Evolutionary conservation across 2,113 vertebrate genomes (phyloP).

Genomic region (Brachionichthys hirsutus): DNA sequence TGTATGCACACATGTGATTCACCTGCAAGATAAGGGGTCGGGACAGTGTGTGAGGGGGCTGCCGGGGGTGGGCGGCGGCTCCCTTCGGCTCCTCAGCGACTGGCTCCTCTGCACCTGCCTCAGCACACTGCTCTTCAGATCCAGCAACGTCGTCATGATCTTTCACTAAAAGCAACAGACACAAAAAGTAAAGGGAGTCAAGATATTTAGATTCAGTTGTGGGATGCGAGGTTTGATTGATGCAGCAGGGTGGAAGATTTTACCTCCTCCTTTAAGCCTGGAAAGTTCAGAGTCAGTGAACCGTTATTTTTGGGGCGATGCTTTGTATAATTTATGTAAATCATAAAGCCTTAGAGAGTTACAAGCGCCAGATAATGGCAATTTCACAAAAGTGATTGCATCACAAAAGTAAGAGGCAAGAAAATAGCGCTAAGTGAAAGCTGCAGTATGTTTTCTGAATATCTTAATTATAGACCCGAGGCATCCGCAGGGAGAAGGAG

Average conservation of each 20-base stretch:
- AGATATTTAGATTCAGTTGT: too few relatives aligned
- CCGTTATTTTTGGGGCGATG: slow-evolving; percentile 13
- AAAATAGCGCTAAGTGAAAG: slow-evolving; percentile 1
- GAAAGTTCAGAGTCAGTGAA: slow-evolving; percentile 13
- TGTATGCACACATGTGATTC: slow-evolving; percentile 32
- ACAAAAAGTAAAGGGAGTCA: slow-evolving; percentile 1
- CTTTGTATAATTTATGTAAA: slow-evolving; percentile 14
- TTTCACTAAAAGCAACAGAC: slow-evolving; percentile 40
- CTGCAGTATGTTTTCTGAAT: background rate
- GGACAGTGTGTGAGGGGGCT: slow-evolving; percentile 64
- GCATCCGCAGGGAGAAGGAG: background rate
- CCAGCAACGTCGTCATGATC: slow-evolving; percentile 83
- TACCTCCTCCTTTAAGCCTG: slow-evolving; percentile 26
- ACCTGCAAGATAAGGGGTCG: slow-evolving; percentile 70
- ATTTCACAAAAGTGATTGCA: background rate
- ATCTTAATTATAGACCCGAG: background rate
- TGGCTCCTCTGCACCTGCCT: slow-evolving; percentile 87
- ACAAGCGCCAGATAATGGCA: background rate
- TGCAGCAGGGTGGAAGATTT: slow-evolving; percentile 30
- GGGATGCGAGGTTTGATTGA: too few relatives aligned
- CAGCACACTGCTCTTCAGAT: slow-evolving; percentile 87
- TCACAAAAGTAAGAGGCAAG: background rate
- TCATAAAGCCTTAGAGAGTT: background rate
- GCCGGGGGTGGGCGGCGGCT: slow-evolving; percentile 64
- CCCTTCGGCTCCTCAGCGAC: slow-evolving; percentile 79